Evolutionary conservation across 1,140 invertebrate genomes (phyloP).

Genomic region (Leucophenga varia): DNA sequence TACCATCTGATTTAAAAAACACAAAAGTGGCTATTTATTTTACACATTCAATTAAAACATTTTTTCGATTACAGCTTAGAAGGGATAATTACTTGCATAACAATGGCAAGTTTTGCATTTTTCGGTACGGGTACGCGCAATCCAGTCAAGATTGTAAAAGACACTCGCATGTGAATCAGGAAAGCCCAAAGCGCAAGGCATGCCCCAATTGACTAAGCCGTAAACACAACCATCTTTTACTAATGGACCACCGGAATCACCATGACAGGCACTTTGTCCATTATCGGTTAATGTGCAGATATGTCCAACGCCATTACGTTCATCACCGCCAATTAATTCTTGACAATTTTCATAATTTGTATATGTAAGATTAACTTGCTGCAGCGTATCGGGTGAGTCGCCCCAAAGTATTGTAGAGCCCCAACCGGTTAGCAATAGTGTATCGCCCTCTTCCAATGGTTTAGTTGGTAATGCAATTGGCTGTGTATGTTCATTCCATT

Average conservation of each 20-base stretch:
- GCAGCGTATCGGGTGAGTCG: conserved; percentile 38
- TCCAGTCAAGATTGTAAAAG: conserved; percentile 31
- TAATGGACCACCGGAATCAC: conserved; percentile 58
- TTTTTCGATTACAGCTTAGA: not conserved
- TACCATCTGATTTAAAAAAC: not conserved
- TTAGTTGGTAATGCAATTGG: conserved; percentile 34
- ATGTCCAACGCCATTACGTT: conserved; percentile 46
- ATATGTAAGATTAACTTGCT: conserved; percentile 38
- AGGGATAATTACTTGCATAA: conserved; percentile 41
- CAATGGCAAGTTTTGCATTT: conserved; percentile 31
- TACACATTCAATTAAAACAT: conserved; percentile 9
- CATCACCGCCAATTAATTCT: conserved; percentile 21
- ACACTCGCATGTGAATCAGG: conserved; percentile 56
- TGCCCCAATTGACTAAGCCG: conserved; percentile 62
- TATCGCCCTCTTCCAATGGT: conserved; percentile 24
- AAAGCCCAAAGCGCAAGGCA: conserved; percentile 58
- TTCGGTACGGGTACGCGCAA: conserved; percentile 9
- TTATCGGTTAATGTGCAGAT: conserved; percentile 63
- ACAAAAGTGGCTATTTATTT: not conserved
- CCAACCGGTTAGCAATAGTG: conserved; percentile 61
- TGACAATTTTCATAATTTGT: conserved; percentile 40
- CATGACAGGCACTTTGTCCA: conserved; percentile 63
- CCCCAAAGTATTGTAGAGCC: conserved; percentile 52
- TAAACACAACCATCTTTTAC: conserved; percentile 43
- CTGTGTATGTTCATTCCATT: conserved; percentile 57